phyloP scores from a whole-genome alignment of 2,797 vertebrate genomes.

The Sus cebifrons region DNA sequence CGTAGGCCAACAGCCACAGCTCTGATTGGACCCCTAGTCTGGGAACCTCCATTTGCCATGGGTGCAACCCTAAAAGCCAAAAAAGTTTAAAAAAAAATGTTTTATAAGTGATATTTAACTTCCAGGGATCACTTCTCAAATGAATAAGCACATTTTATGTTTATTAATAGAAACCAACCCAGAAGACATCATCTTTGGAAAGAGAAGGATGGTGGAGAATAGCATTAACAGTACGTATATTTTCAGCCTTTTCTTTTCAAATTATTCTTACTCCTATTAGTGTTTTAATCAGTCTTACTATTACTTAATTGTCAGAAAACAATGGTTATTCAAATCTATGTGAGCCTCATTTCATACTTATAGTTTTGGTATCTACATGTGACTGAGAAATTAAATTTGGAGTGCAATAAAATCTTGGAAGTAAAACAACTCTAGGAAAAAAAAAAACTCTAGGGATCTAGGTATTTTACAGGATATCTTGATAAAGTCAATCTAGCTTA shows the following conservation, averaged over 20 bases:
- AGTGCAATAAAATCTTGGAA: constrained; percentile 33
- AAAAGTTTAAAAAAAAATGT: neutral
- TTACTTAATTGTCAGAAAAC: constrained; percentile 17
- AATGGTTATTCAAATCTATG: neutral
- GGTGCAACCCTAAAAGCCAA: no score
- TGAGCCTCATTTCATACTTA: constrained; percentile 7
- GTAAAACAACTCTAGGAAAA: neutral
- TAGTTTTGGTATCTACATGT: constrained; percentile 26
- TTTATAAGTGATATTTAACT: constrained; percentile 14
- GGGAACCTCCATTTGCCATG: no score
- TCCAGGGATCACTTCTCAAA: constrained; percentile 38
- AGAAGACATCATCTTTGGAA: constrained; percentile 80
- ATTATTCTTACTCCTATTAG: neutral
- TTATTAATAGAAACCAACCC: constrained; percentile 70
- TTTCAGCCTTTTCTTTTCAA: constrained; percentile 12
- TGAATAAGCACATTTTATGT: neutral
- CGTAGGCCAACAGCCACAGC: no score
- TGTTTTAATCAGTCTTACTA: neutral
- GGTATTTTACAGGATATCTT: constrained; percentile 8
- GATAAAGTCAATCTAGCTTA: neutral
- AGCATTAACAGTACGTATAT: constrained; percentile 89
- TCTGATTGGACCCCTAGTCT: no score
- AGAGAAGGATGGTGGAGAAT: constrained; percentile 90
- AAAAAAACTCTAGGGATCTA: neutral
- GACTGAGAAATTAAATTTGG: constrained; percentile 60